Percentiles rank a stretch among this genome's conserved stretches.
phyloP scores from a whole-genome alignment of 2,113 vertebrate species.

The Aldabrachelys gigantea region DNA sequence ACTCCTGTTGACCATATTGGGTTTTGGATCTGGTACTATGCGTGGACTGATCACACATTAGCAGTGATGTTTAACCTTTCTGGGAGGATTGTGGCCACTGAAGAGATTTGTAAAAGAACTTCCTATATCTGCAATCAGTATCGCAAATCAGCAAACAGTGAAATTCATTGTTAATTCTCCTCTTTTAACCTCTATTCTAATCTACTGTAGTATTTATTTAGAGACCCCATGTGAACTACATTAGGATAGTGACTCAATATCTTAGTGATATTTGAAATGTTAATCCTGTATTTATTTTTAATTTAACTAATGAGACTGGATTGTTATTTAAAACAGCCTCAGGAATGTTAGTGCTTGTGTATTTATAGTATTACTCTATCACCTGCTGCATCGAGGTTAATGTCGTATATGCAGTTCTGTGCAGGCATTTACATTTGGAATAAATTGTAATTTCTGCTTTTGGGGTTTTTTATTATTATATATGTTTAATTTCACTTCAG shows the following conservation, averaged over 20 bases:
- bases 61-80: not conserved
- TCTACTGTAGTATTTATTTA: not conserved
- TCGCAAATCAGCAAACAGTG: not conserved
- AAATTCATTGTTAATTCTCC: not conserved
- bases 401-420: not conserved
- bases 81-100: fast-evolving
- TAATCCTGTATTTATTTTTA: conserved; percentile 59
- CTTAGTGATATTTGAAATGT: not conserved
- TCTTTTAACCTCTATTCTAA: not conserved
- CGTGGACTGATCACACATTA: not conserved
- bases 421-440: not conserved
- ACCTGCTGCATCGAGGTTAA: not conserved
- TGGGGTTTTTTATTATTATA: not conserved
- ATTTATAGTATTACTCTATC: not conserved
- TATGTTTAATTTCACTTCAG: not conserved
- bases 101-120: not conserved
- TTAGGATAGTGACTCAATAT: not conserved
- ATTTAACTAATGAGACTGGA: conserved; percentile 44
- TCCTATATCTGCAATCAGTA: not conserved
- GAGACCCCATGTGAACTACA: not conserved
- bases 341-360: not conserved
- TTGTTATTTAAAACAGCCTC: conserved; percentile 34
- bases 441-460: not conserved
- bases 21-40: not conserved
- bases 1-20: not conserved